Conservation (phyloP, 2,888 invertebrate species). For the Dasypolia templi region DNA sequence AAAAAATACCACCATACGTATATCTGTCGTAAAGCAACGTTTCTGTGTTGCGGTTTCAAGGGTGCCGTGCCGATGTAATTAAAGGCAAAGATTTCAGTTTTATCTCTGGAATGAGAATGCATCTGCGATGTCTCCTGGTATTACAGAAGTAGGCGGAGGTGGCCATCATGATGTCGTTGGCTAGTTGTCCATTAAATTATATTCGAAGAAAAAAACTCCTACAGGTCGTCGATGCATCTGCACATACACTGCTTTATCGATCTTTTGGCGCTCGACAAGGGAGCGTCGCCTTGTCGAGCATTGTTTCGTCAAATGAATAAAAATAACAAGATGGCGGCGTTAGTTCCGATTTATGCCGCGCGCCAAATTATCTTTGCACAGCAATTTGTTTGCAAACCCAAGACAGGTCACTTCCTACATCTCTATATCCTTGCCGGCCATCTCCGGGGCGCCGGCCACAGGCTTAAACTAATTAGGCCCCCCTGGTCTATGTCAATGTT, state of each 20-base stretch:
- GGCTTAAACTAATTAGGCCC: constrained; percentile 90
- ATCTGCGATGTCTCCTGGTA: background rate
- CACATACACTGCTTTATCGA: background rate
- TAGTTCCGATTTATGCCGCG: background rate
- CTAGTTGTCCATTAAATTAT: background rate
- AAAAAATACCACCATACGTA: background rate
- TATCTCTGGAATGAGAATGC: constrained; percentile 20
- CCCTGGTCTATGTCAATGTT: constrained; percentile 88
- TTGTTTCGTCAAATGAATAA: background rate
- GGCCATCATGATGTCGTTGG: background rate
- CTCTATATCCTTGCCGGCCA: constrained; percentile 65
- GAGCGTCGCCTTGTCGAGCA: background rate
- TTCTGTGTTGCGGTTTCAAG: too few relatives aligned
- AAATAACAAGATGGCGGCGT: background rate
- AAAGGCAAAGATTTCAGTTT: constrained; percentile 6
- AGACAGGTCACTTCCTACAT: constrained; percentile 14
- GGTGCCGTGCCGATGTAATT: too few relatives aligned
- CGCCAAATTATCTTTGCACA: too few relatives aligned
- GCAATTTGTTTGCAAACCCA: background rate
- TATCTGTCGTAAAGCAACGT: background rate
- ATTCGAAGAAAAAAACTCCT: background rate
- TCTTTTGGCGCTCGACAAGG: background rate
- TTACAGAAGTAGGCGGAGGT: background rate
- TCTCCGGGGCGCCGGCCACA: constrained; percentile 82
- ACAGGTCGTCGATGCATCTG: background rate